These are phyloP conservation scores for Mesocricetus auratus DNA, from an alignment of 2,113 vertebrate genomes.

Conservation along the genomic window DNA sequence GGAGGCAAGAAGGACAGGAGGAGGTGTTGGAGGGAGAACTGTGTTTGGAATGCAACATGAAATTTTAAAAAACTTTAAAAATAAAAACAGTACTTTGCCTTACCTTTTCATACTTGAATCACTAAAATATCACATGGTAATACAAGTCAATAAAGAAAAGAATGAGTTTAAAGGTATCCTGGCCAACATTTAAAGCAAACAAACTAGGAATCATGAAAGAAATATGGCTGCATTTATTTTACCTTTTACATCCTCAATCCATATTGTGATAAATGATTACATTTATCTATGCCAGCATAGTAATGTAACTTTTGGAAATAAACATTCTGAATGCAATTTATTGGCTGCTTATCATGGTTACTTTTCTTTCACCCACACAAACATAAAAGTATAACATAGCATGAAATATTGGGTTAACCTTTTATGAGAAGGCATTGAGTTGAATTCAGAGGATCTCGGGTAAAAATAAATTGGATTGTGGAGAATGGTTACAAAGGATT, in stretches of 20 bases:
- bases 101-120: constrained; percentile 5
- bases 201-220: constrained; percentile 49
- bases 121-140: constrained; percentile 53
- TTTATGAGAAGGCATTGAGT: constrained; percentile 81
- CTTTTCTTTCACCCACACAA: constrained; percentile 80
- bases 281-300: constrained; percentile 77
- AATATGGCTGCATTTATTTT: constrained; percentile 68
- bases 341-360: constrained; percentile 82
- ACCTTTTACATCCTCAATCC: constrained; percentile 74
- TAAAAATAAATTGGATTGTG: constrained; percentile 81
- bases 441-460: constrained; percentile 79
- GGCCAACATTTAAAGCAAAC: constrained; percentile 31
- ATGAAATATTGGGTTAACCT: constrained; percentile 84
- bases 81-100: background rate
- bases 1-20: too few relatives aligned
- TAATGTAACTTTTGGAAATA: constrained; percentile 84
- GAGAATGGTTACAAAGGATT: constrained; percentile 74
- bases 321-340: constrained; percentile 83
- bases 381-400: constrained; percentile 79
- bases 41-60: too few relatives aligned
- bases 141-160: constrained; percentile 62
- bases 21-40: too few relatives aligned
- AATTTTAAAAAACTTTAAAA: too few relatives aligned
- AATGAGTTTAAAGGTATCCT: constrained; percentile 50
- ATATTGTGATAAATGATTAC: constrained; percentile 82